Conservation (phyloP, 2,113 vertebrate species). For the Galemys pyrenaicus region DNA sequence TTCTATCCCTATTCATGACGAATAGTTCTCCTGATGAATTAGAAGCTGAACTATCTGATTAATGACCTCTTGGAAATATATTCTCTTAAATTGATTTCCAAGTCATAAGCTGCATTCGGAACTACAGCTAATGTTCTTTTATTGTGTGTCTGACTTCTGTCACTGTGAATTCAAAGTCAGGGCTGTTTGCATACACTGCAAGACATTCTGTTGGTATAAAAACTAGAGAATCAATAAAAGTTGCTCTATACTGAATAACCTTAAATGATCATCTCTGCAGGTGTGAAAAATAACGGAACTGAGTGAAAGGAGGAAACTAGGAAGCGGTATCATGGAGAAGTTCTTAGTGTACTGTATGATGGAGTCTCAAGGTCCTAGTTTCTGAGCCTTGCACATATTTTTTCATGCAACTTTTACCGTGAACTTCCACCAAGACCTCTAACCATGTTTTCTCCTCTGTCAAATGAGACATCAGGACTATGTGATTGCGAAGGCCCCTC, state of each 20-base stretch:
- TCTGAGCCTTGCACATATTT: background rate
- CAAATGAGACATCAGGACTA: constrained; percentile 29
- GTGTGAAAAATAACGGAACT: constrained; percentile 23
- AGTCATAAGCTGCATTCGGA: constrained; percentile 64
- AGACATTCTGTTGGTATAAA: background rate
- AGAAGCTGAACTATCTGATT: constrained; percentile 67
- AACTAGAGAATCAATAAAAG: constrained; percentile 50
- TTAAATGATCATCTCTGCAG: background rate
- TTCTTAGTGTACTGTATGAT: background rate
- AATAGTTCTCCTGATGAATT: constrained; percentile 68
- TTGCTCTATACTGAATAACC: constrained; percentile 27
- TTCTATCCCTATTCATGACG: constrained; percentile 59
- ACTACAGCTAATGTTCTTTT: constrained; percentile 65
- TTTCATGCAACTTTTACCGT: background rate
- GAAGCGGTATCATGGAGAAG: background rate
- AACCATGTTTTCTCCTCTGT: constrained; percentile 52
- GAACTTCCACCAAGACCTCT: constrained; percentile 18
- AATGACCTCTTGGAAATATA: constrained; percentile 69
- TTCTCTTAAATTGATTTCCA: constrained; percentile 73
- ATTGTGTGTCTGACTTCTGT: constrained; percentile 71
- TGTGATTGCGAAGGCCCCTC: background rate
- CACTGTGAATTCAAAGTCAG: constrained; percentile 68
- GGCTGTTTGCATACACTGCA: constrained; percentile 45
- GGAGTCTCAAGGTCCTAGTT: background rate
- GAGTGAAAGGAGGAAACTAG: background rate